Conservation (phyloP, 2,888 invertebrate genomes). For the Oasisia sp. region DNA sequence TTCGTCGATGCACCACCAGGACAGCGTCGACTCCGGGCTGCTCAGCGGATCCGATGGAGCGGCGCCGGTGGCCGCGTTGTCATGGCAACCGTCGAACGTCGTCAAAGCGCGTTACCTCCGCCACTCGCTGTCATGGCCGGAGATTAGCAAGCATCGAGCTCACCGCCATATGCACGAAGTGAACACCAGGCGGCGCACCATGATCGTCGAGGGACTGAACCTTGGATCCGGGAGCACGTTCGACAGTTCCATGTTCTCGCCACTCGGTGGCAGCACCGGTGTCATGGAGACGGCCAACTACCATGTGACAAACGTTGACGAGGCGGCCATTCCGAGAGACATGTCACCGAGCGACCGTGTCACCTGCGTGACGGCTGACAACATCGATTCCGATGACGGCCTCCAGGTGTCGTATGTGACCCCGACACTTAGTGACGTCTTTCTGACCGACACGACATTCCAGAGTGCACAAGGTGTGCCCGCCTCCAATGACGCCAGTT, state of each 20-base stretch:
- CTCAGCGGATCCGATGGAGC: constrained; percentile 48
- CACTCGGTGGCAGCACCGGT: background rate
- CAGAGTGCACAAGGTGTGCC: background rate
- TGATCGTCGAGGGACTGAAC: background rate
- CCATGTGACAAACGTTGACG: background rate
- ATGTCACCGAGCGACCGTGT: background rate
- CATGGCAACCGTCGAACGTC: background rate
- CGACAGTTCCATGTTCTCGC: background rate
- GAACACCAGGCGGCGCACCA: background rate
- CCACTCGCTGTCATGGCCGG: constrained; percentile 39
- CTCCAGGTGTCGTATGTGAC: constrained; percentile 37
- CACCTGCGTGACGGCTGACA: background rate
- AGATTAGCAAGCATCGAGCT: background rate
- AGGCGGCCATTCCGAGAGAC: constrained; percentile 1
- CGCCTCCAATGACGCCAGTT: background rate
- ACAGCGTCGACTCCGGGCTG: constrained; percentile 59
- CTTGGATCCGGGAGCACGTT: background rate
- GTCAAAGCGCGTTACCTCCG: constrained; percentile 29
- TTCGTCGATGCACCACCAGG: constrained; percentile 36
- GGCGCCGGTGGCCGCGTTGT: background rate
- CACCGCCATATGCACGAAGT: background rate
- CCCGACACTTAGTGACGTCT: constrained; percentile 37
- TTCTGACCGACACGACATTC: constrained; percentile 33
- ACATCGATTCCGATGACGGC: background rate
- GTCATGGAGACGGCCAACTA: background rate